Conservation (phyloP, 2,888 invertebrate genomes). For the Lasioglossum leucozonium region DNA sequence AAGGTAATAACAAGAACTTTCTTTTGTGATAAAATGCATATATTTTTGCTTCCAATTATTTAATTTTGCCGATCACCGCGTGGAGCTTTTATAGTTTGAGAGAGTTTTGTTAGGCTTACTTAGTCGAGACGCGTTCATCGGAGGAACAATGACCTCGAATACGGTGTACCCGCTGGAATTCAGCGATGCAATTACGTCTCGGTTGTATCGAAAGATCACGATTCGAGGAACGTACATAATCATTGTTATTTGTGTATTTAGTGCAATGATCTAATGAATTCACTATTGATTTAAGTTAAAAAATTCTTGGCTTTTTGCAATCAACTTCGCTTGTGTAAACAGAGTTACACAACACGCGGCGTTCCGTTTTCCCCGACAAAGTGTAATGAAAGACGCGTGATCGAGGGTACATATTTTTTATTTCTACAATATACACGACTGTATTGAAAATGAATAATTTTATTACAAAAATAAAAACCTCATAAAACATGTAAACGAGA, state of each 20-base stretch:
- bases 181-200: neutral
- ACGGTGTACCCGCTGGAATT: too few species aligned
- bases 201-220: neutral
- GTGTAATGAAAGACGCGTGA: neutral
- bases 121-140: neutral
- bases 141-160: neutral
- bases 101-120: neutral
- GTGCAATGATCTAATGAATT: constrained; percentile 27
- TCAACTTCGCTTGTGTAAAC: neutral
- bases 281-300: constrained; percentile 14
- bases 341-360: neutral
- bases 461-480: constrained; percentile 48
- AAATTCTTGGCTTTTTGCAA: constrained; percentile 15
- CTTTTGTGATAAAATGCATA: constrained; percentile 16
- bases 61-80: neutral
- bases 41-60: constrained; percentile 6
- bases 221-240: neutral
- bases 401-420: neutral
- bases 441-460: constrained; percentile 45
- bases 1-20: neutral
- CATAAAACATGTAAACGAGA: constrained; percentile 34
- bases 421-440: constrained; percentile 25
- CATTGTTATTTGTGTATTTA: constrained; percentile 11
- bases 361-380: neutral
- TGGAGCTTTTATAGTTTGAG: neutral